phyloP scores from a whole-genome alignment of 2,113 vertebrate species.

The Eidolon helvum region DNA sequence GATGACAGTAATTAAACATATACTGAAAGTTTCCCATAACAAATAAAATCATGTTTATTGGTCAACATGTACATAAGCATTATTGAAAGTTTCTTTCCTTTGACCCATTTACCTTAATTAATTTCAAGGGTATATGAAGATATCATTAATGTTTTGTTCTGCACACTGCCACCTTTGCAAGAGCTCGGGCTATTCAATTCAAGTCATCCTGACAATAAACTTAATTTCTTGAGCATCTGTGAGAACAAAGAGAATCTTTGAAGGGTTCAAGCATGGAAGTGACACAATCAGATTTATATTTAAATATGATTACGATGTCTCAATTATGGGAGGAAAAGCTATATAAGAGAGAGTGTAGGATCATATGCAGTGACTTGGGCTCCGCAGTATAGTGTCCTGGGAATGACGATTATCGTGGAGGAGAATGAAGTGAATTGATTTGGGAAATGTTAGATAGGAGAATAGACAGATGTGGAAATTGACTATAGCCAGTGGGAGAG shows the following conservation, averaged over 20 bases:
- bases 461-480: not conserved
- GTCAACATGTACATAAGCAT: not conserved
- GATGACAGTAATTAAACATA: not conserved
- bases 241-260: not conserved
- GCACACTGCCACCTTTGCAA: not conserved
- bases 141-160: not conserved
- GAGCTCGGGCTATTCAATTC: not conserved
- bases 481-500: not conserved
- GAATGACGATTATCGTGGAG: too few species aligned
- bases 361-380: accelerated
- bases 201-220: not conserved
- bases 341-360: accelerated
- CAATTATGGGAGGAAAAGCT: not conserved
- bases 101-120: not conserved
- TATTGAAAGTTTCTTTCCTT: not conserved
- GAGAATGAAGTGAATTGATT: not conserved
- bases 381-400: not conserved
- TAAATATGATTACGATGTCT: not conserved
- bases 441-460: not conserved
- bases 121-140: not conserved
- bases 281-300: not conserved
- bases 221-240: not conserved
- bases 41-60: not conserved
- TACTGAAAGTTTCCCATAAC: not conserved
- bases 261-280: not conserved